These are phyloP conservation scores for Plotosus lineatus DNA, from an alignment of 2,113 vertebrate genomes.

Conservation along the genomic window DNA sequence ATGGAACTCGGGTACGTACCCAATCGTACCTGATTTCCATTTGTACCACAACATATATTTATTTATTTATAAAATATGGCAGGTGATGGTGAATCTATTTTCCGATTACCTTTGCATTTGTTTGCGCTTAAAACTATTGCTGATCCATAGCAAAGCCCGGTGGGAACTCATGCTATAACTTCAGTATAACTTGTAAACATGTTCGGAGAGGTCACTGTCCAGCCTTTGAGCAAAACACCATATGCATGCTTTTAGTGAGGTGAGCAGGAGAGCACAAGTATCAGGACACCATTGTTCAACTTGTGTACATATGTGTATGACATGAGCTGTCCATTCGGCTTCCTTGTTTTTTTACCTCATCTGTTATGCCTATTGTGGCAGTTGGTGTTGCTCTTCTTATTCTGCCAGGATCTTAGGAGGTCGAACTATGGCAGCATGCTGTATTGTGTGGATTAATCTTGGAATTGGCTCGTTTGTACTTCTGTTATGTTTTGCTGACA, in stretches of 20 bases:
- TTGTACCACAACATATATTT: too few relatives aligned
- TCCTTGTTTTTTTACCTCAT: background rate
- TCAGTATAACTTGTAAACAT: background rate
- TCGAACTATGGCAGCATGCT: conserved; percentile 20
- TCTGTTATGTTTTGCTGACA: conserved; percentile 46
- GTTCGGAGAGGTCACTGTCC: background rate
- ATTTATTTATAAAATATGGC: too few relatives aligned
- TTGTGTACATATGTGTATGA: background rate
- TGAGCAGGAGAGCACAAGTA: background rate
- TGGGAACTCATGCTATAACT: background rate
- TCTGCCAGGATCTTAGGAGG: conserved; percentile 21
- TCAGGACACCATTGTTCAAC: background rate
- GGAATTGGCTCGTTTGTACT: conserved; percentile 43
- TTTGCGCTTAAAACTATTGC: background rate
- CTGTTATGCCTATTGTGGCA: conserved; percentile 4
- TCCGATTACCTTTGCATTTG: background rate
- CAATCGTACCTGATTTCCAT: too few relatives aligned
- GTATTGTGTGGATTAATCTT: conserved; percentile 19
- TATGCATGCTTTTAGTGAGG: too few relatives aligned
- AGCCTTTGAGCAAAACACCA: background rate
- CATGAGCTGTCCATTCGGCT: too few relatives aligned
- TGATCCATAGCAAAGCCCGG: background rate
- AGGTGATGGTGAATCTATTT: background rate
- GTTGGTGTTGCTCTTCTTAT: conserved; percentile 15
- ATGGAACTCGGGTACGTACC: too few relatives aligned